Evolutionary conservation across 2,888 invertebrate genomes (phyloP).

Genomic region (Ommatoiulus sabulosus): DNA sequence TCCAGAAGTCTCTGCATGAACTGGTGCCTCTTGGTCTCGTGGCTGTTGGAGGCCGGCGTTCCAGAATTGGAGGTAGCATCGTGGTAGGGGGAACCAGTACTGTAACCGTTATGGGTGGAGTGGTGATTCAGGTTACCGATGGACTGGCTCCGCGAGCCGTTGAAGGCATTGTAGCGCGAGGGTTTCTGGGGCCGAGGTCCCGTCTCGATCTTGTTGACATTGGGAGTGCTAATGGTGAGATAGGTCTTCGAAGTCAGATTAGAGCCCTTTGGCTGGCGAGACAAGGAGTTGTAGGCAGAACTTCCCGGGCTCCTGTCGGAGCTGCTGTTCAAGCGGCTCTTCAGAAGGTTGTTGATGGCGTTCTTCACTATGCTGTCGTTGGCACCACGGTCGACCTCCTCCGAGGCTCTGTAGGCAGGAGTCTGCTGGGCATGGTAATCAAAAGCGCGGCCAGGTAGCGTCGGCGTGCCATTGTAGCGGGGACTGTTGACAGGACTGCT

Average conservation of each 20-base stretch:
- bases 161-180: background rate
- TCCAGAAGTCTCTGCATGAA: constrained; percentile 56
- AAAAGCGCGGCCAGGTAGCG: background rate
- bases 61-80: background rate
- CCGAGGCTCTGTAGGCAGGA: background rate
- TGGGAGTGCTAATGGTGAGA: constrained; percentile 56
- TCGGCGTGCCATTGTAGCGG: background rate
- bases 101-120: background rate
- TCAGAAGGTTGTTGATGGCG: constrained; percentile 56
- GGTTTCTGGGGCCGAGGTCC: constrained; percentile 20
- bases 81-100: background rate
- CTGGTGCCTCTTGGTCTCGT: constrained; percentile 31
- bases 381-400: background rate
- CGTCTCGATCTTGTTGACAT: constrained; percentile 54
- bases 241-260: constrained; percentile 50
- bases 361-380: constrained; percentile 56
- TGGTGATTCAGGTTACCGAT: constrained; percentile 51
- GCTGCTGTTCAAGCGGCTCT: constrained; percentile 49
- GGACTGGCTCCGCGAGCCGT: constrained; percentile 54
- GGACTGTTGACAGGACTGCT: constrained; percentile 57
- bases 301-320: background rate
- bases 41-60: background rate
- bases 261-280: constrained; percentile 4
- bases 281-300: constrained; percentile 49
- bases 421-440: constrained; percentile 5